These are phyloP conservation scores for Drosophila macrospina DNA, from an alignment of 2,888 invertebrate species.

Conservation along the genomic window DNA sequence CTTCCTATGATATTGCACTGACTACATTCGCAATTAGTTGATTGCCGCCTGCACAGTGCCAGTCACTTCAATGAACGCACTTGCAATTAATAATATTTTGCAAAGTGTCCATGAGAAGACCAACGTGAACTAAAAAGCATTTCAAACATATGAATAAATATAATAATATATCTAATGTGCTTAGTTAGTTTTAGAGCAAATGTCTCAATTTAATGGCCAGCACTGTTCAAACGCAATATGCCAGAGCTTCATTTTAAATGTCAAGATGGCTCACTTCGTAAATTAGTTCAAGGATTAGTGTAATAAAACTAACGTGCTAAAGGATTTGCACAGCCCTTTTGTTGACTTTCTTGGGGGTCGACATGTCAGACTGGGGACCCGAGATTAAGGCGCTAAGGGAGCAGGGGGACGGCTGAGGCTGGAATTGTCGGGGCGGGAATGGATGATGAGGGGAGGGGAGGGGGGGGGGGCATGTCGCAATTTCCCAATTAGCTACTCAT, in stretches of 20 bases:
- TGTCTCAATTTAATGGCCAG: conserved; percentile 3
- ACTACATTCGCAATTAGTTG: conserved; percentile 67
- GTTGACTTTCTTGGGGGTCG: conserved; percentile 48
- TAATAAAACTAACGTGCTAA: conserved; percentile 79
- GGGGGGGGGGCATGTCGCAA: conserved; percentile 61
- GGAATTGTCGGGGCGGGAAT: no score
- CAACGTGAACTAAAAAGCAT: no score
- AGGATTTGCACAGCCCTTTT: conserved; percentile 71
- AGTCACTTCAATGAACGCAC: conserved; percentile 26
- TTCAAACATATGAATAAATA: no score
- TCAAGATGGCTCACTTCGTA: conserved; percentile 47
- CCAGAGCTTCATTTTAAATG: conserved; percentile 49
- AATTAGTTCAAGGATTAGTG: conserved; percentile 81
- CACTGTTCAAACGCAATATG: conserved; percentile 44
- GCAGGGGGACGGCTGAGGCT: not conserved
- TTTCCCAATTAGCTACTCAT: conserved; percentile 81
- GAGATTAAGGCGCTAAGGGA: conserved; percentile 18
- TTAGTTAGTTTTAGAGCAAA: not conserved
- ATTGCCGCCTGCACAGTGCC: conserved; percentile 48
- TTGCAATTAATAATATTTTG: not conserved
- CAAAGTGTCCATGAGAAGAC: no score
- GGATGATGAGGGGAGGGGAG: not conserved
- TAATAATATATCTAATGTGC: no score
- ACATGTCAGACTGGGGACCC: conserved; percentile 10
- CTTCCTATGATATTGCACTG: conserved; percentile 58